These are phyloP conservation scores for Sardina pilchardus DNA, from an alignment of 2,113 vertebrate species.

Conservation along the genomic window DNA sequence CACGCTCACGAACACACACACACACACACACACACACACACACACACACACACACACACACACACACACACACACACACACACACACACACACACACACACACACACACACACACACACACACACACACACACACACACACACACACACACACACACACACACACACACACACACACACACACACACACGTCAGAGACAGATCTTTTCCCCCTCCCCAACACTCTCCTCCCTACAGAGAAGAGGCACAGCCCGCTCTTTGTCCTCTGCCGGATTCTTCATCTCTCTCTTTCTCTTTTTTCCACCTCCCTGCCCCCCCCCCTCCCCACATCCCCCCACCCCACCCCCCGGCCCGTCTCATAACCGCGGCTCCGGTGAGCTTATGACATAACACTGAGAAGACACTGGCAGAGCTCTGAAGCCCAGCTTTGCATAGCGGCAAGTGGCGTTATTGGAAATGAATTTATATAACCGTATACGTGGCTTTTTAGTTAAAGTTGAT, in stretches of 20 bases:
- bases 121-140: neutral
- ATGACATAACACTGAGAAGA: neutral
- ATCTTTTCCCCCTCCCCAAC: neutral
- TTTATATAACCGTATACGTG: neutral
- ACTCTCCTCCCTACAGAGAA: neutral
- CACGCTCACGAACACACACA: neutral
- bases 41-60: neutral
- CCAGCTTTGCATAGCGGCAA: neutral
- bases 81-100: neutral
- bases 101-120: slow-evolving; percentile 11
- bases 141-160: neutral
- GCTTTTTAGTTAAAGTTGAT: neutral
- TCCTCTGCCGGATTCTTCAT: neutral
- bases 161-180: neutral
- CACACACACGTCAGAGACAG: neutral
- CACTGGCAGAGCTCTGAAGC: neutral
- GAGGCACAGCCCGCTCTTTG: neutral
- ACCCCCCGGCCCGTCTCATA: neutral
- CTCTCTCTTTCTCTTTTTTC: neutral
- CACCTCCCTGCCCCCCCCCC: neutral
- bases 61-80: neutral
- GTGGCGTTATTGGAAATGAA: neutral
- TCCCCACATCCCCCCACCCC: neutral
- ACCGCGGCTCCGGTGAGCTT: neutral
- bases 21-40: neutral